A percentile compares a stretch with the other conserved stretches of the same genome.
Evolutionary conservation across 2,797 vertebrate species (phyloP).

Genomic region (Silurus lanzhouensis): DNA sequence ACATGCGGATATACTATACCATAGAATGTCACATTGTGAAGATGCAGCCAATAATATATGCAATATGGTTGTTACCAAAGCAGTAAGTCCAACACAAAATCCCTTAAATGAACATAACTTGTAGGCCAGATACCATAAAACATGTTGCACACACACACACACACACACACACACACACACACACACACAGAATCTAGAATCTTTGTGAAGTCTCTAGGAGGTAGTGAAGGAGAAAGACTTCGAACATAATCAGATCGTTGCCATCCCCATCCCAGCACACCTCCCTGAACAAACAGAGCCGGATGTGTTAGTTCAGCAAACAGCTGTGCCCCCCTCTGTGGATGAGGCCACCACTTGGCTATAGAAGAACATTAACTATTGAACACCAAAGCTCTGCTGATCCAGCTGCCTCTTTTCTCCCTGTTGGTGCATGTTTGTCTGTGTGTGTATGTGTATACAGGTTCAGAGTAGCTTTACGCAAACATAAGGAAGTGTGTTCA

Average conservation of each 20-base stretch:
- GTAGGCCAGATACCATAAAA: not conserved
- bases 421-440: slow-evolving; percentile 22
- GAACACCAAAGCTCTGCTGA: slow-evolving; percentile 39
- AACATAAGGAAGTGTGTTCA: slow-evolving; percentile 13
- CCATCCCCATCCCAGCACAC: slow-evolving; percentile 34
- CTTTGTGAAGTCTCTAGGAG: slow-evolving; percentile 10
- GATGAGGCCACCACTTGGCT: slow-evolving; percentile 38
- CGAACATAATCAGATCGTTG: slow-evolving; percentile 43
- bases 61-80: not conserved
- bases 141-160: too few relatives aligned
- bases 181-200: not conserved
- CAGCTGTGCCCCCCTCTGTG: slow-evolving; percentile 30
- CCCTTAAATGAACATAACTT: not conserved
- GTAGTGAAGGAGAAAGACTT: slow-evolving; percentile 38
- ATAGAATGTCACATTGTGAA: not conserved
- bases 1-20: not conserved
- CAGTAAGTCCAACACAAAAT: not conserved
- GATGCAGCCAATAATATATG: not conserved
- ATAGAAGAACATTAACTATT: slow-evolving; percentile 28
- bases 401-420: slow-evolving; percentile 13
- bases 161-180: too few relatives aligned
- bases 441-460: not conserved
- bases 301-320: slow-evolving; percentile 53
- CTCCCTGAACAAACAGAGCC: slow-evolving; percentile 51
- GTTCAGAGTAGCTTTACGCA: slow-evolving; percentile 14